Evolutionary conservation across 2,113 vertebrate species (phyloP).

Genomic region (Copsychus sechellarum): DNA sequence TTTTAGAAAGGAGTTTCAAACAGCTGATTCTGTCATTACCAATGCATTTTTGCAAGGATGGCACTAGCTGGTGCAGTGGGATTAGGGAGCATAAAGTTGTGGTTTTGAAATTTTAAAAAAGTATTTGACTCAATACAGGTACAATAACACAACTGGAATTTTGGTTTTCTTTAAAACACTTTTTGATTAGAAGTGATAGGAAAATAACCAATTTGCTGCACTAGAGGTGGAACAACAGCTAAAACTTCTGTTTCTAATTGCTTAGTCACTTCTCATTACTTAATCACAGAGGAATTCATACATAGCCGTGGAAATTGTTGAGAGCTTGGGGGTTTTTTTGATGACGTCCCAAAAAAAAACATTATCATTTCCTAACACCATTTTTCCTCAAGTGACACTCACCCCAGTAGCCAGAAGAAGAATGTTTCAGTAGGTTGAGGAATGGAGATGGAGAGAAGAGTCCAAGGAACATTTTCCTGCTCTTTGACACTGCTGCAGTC

Average conservation of each 20-base stretch:
- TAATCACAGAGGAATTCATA: neutral
- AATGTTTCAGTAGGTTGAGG: neutral
- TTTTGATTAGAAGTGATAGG: neutral
- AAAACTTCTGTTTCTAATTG: neutral
- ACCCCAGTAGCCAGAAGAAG: neutral
- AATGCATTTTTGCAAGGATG: neutral
- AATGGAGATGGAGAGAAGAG: neutral
- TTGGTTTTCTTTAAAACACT: neutral
- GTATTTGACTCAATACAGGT: neutral
- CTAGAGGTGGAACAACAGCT: neutral
- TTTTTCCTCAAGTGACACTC: neutral
- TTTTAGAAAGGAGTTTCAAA: neutral
- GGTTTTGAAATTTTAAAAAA: neutral
- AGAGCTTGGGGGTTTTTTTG: neutral
- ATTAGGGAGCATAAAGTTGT: neutral
- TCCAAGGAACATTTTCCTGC: neutral
- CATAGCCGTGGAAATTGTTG: neutral
- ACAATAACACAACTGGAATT: neutral
- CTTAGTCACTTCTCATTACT: neutral
- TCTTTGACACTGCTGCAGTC: accelerated
- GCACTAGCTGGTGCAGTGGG: neutral
- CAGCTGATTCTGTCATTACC: neutral
- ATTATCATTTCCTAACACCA: neutral
- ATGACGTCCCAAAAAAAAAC: neutral
- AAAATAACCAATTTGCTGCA: neutral